Percentiles rank a stretch among this genome's conserved stretches.
These are phyloP conservation scores for Digitonthophagus gazella DNA, from an alignment of 2,888 invertebrate species.

Conservation along the genomic window DNA sequence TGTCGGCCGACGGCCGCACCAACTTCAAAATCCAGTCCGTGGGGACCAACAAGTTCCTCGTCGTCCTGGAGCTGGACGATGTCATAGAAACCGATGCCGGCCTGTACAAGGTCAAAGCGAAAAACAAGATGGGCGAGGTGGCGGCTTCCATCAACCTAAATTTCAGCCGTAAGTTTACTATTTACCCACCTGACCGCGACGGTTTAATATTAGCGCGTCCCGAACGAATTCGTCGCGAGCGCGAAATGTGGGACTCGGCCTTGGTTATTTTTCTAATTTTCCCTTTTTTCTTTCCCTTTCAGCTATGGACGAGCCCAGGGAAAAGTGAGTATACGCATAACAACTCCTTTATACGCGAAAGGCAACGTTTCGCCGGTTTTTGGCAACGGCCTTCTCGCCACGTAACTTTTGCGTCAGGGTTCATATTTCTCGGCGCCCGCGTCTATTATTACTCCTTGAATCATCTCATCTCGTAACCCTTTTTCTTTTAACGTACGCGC, in stretches of 20 bases:
- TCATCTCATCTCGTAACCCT: constrained; percentile 16
- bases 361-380: constrained; percentile 39
- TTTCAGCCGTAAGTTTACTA: constrained; percentile 86
- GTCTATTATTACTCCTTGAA: neutral
- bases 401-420: constrained; percentile 43
- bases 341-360: neutral
- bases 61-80: constrained; percentile 91
- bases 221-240: constrained; percentile 25
- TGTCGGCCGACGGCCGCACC: constrained; percentile 81
- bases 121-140: constrained; percentile 96
- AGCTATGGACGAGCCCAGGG: constrained; percentile 94
- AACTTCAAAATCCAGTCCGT: constrained; percentile 86
- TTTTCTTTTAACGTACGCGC: constrained; percentile 40
- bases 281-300: constrained; percentile 55
- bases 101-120: constrained; percentile 94
- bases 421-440: constrained; percentile 35
- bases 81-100: constrained; percentile 95
- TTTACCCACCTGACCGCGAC: constrained; percentile 16
- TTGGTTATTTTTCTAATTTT: constrained; percentile 27
- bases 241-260: constrained; percentile 26
- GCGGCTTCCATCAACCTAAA: constrained; percentile 96
- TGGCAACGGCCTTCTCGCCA: constrained; percentile 39
- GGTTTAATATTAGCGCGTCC: constrained; percentile 22
- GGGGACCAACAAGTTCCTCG: constrained; percentile 81
- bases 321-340: constrained; percentile 74